Percentiles rank a stretch among this genome's conserved stretches.
Conservation (phyloP, 2,888 invertebrate species). For the Beris morrisii region DNA sequence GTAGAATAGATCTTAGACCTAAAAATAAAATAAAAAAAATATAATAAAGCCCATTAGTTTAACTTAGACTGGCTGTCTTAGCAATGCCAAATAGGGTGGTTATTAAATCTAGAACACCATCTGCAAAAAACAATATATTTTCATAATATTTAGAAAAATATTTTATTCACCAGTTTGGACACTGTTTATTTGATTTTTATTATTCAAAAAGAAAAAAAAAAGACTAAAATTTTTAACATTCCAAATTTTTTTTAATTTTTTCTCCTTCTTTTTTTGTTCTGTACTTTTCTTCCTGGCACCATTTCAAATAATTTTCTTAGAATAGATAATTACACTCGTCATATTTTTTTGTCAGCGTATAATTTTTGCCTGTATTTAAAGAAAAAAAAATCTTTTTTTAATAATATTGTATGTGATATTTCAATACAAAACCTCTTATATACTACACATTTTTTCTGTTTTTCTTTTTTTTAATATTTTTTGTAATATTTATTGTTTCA, state of each 20-base stretch:
- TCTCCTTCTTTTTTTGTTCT: constrained; percentile 19
- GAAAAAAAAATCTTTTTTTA: background rate
- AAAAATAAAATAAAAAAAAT: constrained; percentile 22
- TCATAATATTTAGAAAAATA: constrained; percentile 35
- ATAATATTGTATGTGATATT: background rate
- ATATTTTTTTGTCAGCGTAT: too few species aligned
- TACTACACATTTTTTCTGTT: background rate
- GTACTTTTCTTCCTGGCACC: constrained; percentile 29
- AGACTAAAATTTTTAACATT: background rate
- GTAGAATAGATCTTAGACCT: constrained; percentile 32
- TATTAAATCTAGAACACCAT: too few species aligned
- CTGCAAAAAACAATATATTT: constrained; percentile 1
- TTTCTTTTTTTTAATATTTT: background rate
- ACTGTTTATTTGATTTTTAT: constrained; percentile 37
- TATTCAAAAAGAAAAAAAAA: constrained; percentile 19
- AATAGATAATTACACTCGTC: too few species aligned
- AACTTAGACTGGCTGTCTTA: constrained; percentile 15
- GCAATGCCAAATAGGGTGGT: background rate
- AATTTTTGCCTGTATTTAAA: background rate
- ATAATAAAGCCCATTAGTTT: constrained; percentile 1
- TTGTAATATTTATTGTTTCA: background rate
- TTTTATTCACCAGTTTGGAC: constrained; percentile 39
- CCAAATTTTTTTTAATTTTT: constrained; percentile 11
- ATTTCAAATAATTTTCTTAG: too few species aligned
- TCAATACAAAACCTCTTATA: background rate